phyloP scores from a whole-genome alignment of 2,888 invertebrate species.

The Entomobrya proxima region DNA sequence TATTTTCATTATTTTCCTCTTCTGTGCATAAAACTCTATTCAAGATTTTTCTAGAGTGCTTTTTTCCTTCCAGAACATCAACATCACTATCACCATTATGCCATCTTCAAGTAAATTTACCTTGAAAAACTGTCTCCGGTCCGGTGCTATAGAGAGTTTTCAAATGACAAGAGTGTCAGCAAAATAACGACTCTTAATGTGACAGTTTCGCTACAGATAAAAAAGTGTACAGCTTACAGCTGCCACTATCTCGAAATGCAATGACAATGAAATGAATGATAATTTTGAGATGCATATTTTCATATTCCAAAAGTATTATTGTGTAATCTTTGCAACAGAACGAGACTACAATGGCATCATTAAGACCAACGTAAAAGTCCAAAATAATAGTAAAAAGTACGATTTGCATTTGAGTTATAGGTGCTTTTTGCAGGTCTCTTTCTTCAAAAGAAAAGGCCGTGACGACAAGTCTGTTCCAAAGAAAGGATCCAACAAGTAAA shows the following conservation, averaged over 20 bases:
- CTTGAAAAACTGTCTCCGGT: constrained; percentile 14
- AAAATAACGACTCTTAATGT: background rate
- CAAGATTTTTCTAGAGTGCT: background rate
- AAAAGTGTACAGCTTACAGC: background rate
- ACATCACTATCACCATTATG: background rate
- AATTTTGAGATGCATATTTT: background rate
- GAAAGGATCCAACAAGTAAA: constrained; percentile 2
- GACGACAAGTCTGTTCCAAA: background rate
- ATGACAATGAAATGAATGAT: background rate
- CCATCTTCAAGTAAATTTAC: constrained; percentile 25
- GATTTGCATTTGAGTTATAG: background rate
- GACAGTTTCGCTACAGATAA: background rate
- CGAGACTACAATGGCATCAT: background rate
- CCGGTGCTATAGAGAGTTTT: background rate
- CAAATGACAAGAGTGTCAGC: background rate
- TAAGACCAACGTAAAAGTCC: background rate
- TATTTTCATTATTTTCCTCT: background rate
- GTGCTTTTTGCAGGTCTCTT: too few relatives aligned
- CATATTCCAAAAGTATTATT: background rate
- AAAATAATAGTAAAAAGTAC: background rate
- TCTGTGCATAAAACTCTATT: background rate
- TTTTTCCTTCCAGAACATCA: background rate
- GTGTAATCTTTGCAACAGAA: background rate
- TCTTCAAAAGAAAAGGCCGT: background rate
- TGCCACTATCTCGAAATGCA: too few relatives aligned